Evolutionary conservation across 2,888 invertebrate species (phyloP).

Genomic region (Pollenia griseotomentosa): DNA sequence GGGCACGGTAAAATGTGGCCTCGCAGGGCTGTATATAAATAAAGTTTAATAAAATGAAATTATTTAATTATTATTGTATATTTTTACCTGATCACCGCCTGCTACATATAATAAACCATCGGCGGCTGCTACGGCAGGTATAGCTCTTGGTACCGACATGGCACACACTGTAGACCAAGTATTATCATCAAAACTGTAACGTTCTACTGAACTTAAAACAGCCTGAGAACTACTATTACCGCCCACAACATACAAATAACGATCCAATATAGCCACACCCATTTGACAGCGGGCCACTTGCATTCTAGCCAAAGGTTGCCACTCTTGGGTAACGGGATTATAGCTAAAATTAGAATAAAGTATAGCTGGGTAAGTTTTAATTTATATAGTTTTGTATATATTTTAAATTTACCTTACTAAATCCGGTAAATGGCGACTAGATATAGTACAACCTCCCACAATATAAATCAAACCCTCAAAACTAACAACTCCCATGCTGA

Average conservation of each 20-base stretch:
- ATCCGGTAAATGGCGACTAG: constrained; percentile 91
- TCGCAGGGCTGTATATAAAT: constrained; percentile 86
- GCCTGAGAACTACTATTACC: constrained; percentile 93
- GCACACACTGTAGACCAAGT: constrained; percentile 91
- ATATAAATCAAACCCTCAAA: constrained; percentile 89
- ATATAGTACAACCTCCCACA: constrained; percentile 94
- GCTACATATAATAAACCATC: constrained; percentile 93
- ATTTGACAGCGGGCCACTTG: constrained; percentile 93
- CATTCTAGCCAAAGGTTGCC: constrained; percentile 91
- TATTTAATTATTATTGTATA: not conserved
- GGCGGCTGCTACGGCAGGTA: constrained; percentile 93
- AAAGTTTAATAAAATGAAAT: constrained; percentile 10
- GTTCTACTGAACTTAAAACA: constrained; percentile 92
- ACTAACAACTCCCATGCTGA: constrained; percentile 96
- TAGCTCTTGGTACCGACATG: constrained; percentile 90
- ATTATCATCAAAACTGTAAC: constrained; percentile 85
- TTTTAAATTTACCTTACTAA: constrained; percentile 85
- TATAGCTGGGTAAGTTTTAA: not conserved
- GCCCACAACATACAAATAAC: constrained; percentile 93
- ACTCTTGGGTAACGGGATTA: constrained; percentile 92
- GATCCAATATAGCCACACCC: constrained; percentile 94
- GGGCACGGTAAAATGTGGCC: constrained; percentile 93
- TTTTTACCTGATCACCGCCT: constrained; percentile 89
- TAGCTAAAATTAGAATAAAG: constrained; percentile 85
- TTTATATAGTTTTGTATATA: not conserved